A percentile compares a stretch with the other conserved stretches of the same genome.
These are phyloP conservation scores for Menidia menidia DNA, from an alignment of 2,797 vertebrate genomes.

Conservation along the genomic window DNA sequence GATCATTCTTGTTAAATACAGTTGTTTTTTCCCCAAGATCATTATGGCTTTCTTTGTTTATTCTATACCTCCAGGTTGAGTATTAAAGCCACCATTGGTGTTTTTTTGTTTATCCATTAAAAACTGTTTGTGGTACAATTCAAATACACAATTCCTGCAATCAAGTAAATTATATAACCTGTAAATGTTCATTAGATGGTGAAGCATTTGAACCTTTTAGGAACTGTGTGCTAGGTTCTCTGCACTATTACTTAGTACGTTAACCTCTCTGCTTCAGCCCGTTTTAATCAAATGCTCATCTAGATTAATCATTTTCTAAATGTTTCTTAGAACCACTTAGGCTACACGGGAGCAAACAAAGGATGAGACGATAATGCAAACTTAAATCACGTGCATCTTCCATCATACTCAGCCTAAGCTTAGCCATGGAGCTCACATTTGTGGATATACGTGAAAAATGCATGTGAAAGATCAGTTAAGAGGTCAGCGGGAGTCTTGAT, in stretches of 20 bases:
- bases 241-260: too few species aligned
- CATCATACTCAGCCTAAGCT: neutral
- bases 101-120: neutral
- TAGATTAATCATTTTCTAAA: too few species aligned
- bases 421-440: neutral
- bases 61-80: neutral
- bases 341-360: too few species aligned
- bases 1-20: neutral
- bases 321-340: too few species aligned
- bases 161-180: too few species aligned
- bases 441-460: neutral
- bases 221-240: too few species aligned
- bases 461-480: neutral
- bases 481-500: constrained; percentile 12
- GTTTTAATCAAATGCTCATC: too few species aligned
- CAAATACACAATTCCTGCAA: too few species aligned
- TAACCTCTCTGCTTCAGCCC: neutral
- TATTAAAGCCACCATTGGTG: neutral
- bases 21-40: neutral
- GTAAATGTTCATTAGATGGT: too few species aligned
- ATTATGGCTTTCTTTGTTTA: neutral
- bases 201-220: too few species aligned
- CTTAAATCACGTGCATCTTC: neutral
- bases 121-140: too few species aligned
- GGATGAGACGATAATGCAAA: too few species aligned